A percentile compares a stretch with the other conserved stretches of the same genome.
These are phyloP conservation scores for Valencia hispanica DNA, from an alignment of 2,797 vertebrate species.

Conservation along the genomic window DNA sequence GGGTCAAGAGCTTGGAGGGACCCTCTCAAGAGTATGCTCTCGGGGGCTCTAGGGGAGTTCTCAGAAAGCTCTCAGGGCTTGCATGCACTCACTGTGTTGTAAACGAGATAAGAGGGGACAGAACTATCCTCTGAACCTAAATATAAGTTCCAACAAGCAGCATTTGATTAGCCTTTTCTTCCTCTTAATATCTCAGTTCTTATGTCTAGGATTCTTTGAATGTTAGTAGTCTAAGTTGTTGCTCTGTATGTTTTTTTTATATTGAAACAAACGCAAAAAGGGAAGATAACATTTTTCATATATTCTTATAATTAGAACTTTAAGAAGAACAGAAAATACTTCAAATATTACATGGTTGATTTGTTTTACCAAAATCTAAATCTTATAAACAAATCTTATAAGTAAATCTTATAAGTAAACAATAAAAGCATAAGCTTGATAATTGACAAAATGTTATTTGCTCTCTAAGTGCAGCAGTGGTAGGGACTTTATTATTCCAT, in stretches of 20 bases:
- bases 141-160: slow-evolving; percentile 66
- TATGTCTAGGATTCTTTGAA: neutral
- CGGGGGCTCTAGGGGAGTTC: slow-evolving; percentile 62
- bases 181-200: slow-evolving; percentile 24
- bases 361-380: neutral
- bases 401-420: neutral
- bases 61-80: slow-evolving; percentile 73
- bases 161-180: slow-evolving; percentile 34
- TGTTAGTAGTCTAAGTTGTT: slow-evolving; percentile 11
- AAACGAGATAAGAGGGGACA: slow-evolving; percentile 67
- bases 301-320: neutral
- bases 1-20: slow-evolving; percentile 72
- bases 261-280: slow-evolving; percentile 27
- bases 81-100: slow-evolving; percentile 64
- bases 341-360: neutral
- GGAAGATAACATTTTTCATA: neutral
- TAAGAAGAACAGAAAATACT: neutral
- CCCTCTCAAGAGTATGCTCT: slow-evolving; percentile 69
- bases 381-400: neutral
- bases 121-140: slow-evolving; percentile 70
- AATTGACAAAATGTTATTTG: slow-evolving; percentile 11
- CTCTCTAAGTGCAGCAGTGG: slow-evolving; percentile 21
- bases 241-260: neutral
- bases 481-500: slow-evolving; percentile 30
- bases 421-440: neutral